Evolutionary conservation across 1,140 invertebrate genomes (phyloP), one percentile per base, ranked within the genome.

Genomic region (Conus betulinus): DNA sequence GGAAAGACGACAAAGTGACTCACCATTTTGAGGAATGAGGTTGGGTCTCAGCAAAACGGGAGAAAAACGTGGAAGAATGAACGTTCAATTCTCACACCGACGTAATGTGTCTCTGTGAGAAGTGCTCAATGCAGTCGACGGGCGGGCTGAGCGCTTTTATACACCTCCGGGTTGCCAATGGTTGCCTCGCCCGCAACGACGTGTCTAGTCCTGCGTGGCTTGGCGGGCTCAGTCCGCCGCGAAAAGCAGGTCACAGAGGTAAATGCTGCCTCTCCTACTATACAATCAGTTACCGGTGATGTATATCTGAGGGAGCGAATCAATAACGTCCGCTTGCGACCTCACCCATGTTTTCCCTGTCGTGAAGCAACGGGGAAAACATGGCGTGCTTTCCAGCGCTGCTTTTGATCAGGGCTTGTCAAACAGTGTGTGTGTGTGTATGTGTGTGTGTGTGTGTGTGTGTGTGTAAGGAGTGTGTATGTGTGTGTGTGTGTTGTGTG

Each of bases 91-190:
- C 82, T 84, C 82, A 84, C 82, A 27, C 82, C 23, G 82, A 84
- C 82, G 82, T 84, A 67, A 84, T 27, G 82, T 15, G 82, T 84
- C 82, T 25, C 55, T 39, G 82, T 63, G 82, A 84, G 82, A 84
- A 84, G 52, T 84, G 23, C n/a, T 84, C 82, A 84, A 67, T 84
- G 51, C 7, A 6, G 27, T 63, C 51, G 53, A 4, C 8, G 52
- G n/a, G 20, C 55, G 27, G 57, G 13, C 5, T 6, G 25, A 7
- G 82, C 23, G 57, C 23, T 63, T 84, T 84, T 84, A 84, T 84
- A 84, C 8, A 17, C 55, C 5, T 23, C 55, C 55, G 82, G 53
- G 82, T 84, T 84, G 82, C 82, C 82, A 39, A 10, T 84, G 82
- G 82, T 84, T 84, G 55, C 82, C 13, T 7, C 55, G 82, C n/a